Conservation (phyloP, 2,797 vertebrate genomes). For the Sphenodon punctatus region DNA sequence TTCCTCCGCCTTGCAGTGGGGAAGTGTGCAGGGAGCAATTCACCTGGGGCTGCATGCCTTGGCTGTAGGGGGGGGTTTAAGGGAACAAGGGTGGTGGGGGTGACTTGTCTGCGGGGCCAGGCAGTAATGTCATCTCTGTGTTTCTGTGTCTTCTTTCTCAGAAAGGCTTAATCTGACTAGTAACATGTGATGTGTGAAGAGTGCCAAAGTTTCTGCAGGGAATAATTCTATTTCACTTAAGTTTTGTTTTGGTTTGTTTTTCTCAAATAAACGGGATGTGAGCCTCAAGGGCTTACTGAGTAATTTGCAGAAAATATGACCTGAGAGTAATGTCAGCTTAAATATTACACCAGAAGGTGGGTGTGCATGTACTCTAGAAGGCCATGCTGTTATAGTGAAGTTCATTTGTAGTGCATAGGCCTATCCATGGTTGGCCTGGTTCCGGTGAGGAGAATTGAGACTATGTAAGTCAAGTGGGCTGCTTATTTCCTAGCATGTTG, state of each 20-base stretch:
- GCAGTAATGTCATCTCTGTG: no score
- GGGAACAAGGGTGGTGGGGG: no score
- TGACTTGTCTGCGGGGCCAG: no score
- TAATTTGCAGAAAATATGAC: background rate
- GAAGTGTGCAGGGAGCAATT: no score
- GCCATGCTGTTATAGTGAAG: background rate
- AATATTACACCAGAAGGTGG: background rate
- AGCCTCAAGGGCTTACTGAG: background rate
- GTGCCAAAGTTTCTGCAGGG: background rate
- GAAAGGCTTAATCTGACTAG: background rate
- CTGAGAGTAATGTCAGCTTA: background rate
- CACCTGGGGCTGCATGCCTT: no score
- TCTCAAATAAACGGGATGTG: no score
- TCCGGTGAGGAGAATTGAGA: no score
- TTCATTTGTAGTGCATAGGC: background rate
- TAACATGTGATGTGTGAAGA: background rate
- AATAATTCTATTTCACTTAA: background rate
- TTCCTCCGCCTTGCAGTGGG: no score
- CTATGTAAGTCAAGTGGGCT: no score
- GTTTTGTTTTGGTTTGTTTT: background rate
- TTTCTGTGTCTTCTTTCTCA: no score
- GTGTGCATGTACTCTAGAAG: background rate
- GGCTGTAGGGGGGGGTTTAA: no score
- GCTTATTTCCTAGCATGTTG: no score
- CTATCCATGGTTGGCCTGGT: background rate